A percentile compares a stretch with the other conserved stretches of the same genome.
phyloP scores from a whole-genome alignment of 2,113 vertebrate genomes.

The Rallus limicola region DNA sequence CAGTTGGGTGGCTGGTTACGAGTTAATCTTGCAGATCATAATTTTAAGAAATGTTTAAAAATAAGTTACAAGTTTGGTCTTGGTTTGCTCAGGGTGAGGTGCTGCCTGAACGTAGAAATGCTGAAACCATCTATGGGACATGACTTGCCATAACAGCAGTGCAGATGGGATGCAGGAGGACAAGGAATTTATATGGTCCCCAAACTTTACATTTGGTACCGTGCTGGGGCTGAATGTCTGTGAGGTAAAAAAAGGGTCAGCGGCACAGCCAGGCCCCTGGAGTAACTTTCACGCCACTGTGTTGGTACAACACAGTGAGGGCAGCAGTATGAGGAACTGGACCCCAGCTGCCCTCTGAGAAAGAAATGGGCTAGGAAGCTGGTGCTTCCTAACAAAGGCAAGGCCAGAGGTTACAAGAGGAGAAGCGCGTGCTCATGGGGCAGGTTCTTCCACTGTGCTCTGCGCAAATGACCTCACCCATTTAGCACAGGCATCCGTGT shows the following conservation, averaged over 20 bases:
- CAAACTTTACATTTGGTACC: background rate
- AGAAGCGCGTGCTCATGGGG: rapidly evolving
- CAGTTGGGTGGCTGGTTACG: background rate
- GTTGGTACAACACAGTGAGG: rapidly evolving
- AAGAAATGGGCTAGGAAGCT: too few relatives aligned
- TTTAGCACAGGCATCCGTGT: background rate
- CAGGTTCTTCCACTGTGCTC: background rate
- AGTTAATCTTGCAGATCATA: background rate
- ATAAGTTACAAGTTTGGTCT: background rate
- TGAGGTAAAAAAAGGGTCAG: background rate
- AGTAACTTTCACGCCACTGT: too few relatives aligned
- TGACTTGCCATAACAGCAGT: background rate
- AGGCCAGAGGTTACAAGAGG: background rate
- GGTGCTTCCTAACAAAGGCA: background rate
- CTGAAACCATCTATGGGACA: background rate
- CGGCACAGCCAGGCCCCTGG: background rate
- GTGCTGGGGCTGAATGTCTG: background rate
- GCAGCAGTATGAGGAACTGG: background rate
- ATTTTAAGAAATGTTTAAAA: background rate
- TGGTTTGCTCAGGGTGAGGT: rapidly evolving
- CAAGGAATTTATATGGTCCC: rapidly evolving
- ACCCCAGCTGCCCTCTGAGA: background rate
- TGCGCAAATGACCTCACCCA: background rate
- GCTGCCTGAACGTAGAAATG: background rate
- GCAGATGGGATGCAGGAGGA: background rate